phyloP scores from a whole-genome alignment of 2,113 vertebrate species.

The Hucho hucho region DNA sequence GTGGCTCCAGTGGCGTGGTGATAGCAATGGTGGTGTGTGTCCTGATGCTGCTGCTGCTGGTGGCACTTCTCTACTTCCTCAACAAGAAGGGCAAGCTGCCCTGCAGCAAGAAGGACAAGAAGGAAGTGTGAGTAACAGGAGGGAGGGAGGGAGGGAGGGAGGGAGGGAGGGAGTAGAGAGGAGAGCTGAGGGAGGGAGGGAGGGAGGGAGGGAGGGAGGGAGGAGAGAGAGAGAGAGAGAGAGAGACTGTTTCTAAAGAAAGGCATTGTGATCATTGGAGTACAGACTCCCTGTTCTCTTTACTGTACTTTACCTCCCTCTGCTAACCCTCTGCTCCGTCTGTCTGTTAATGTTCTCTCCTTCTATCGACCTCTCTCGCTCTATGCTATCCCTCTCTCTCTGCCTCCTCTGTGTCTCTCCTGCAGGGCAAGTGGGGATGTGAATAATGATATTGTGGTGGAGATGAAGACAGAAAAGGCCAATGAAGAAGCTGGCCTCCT shows the following conservation, averaged over 20 bases:
- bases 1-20: constrained; percentile 79
- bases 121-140: constrained; percentile 73
- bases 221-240: not conserved
- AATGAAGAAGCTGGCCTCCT: constrained; percentile 77
- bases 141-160: not conserved
- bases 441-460: constrained; percentile 74
- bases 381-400: not conserved
- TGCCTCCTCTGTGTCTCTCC: not conserved
- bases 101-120: constrained; percentile 76
- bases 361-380: too few relatives aligned
- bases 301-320: not conserved
- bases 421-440: constrained; percentile 60
- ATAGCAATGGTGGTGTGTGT: constrained; percentile 89
- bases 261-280: not conserved
- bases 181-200: too few relatives aligned
- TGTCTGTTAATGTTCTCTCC: too few relatives aligned
- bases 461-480: constrained; percentile 79
- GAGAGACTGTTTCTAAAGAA: not conserved
- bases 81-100: constrained; percentile 79
- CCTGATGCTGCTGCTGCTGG: constrained; percentile 83
- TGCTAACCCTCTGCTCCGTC: not conserved
- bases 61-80: constrained; percentile 83
- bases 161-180: not conserved
- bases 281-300: not conserved
- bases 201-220: not conserved